A percentile compares a stretch with the other conserved stretches of the same genome.
phyloP scores from a whole-genome alignment of 1,140 invertebrate genomes.

The Hypothenemus hampei region DNA sequence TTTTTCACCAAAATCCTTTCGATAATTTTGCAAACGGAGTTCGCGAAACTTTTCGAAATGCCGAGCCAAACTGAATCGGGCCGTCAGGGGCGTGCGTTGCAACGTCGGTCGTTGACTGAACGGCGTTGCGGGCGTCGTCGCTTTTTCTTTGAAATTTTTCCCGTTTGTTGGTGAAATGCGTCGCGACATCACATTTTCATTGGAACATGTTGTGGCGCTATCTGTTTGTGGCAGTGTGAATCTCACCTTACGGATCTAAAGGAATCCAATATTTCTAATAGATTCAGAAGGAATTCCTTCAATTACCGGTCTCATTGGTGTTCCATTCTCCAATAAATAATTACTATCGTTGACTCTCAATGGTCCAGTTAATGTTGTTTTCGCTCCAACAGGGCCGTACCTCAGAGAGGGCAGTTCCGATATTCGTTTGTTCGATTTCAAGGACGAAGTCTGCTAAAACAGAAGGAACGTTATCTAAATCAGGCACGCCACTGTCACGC shows the following conservation, averaged over 20 bases:
- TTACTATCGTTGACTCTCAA: no score
- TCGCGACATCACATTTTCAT: constrained; percentile 9
- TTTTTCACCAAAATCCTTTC: constrained; percentile 6
- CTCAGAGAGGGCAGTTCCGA: constrained; percentile 39
- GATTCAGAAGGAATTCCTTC: background rate
- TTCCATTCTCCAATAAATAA: no score
- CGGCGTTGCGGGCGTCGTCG: no score
- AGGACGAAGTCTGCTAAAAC: background rate
- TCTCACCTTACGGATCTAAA: constrained; percentile 30
- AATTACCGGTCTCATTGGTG: no score
- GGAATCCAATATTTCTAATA: no score
- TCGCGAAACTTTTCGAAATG: constrained; percentile 24
- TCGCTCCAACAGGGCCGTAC: constrained; percentile 36
- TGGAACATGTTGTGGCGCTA: constrained; percentile 24
- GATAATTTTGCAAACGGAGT: constrained; percentile 11
- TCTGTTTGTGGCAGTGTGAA: constrained; percentile 39
- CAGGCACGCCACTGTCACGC: no score
- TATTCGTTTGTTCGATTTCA: constrained; percentile 2
- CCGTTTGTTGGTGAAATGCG: constrained; percentile 27
- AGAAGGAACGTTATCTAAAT: no score
- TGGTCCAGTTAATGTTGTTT: constrained; percentile 31
- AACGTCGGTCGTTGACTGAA: constrained; percentile 36
- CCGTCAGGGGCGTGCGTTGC: constrained; percentile 1
- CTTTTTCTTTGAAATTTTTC: constrained; percentile 14
- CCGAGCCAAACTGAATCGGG: constrained; percentile 14